Conservation (phyloP, 2,888 invertebrate genomes). For the Melangyna quadrimaculata region DNA sequence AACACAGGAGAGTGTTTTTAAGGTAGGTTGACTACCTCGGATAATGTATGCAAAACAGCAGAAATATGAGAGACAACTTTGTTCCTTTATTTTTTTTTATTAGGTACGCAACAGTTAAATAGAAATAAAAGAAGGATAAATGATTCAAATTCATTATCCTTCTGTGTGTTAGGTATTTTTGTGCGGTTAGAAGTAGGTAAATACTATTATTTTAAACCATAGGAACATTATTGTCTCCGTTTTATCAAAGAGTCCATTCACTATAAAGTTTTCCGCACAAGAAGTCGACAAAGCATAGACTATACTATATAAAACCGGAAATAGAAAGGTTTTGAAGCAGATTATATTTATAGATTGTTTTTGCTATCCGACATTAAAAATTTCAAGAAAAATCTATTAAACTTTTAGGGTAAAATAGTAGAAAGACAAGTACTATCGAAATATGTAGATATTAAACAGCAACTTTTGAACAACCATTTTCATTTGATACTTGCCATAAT, state of each 20-base stretch:
- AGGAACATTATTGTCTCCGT: neutral
- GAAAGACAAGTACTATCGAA: neutral
- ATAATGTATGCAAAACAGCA: constrained; percentile 11
- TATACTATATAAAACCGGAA: neutral
- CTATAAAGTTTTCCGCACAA: neutral
- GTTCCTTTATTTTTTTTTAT: neutral
- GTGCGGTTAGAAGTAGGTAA: neutral
- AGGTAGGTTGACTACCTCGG: neutral
- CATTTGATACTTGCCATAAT: too few species aligned
- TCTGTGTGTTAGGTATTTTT: constrained; percentile 14
- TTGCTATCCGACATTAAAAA: neutral
- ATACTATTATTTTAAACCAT: constrained; percentile 45
- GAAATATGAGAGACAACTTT: constrained; percentile 50
- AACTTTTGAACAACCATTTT: too few species aligned
- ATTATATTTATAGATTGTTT: neutral
- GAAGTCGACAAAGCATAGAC: neutral
- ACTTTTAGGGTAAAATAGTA: neutral
- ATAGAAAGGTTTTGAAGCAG: neutral
- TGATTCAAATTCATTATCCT: constrained; percentile 63
- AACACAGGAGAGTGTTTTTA: neutral
- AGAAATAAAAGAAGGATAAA: constrained; percentile 26
- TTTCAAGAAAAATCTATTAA: neutral
- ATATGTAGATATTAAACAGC: too few species aligned
- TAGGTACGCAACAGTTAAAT: neutral
- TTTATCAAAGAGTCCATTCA: constrained; percentile 30